A percentile compares a stretch with the other conserved stretches of the same genome.
phyloP scores from a whole-genome alignment of 2,797 vertebrate species.

The Sebastes minor region DNA sequence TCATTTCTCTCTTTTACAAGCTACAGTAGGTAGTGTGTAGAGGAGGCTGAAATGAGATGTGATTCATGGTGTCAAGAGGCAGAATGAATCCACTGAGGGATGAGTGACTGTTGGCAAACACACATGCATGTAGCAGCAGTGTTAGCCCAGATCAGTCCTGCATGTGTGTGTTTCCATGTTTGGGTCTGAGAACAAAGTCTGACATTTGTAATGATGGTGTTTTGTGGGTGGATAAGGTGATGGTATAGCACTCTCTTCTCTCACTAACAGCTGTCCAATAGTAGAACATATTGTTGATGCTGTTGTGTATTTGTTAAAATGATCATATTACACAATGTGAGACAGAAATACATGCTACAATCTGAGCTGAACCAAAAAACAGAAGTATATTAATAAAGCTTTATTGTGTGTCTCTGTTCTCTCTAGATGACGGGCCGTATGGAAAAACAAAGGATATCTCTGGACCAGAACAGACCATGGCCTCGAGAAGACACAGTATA shows the following conservation, averaged over 20 bases:
- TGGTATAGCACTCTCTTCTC: not conserved
- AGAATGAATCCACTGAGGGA: not conserved
- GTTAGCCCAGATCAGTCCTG: not conserved
- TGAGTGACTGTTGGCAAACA: not conserved
- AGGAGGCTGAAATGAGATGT: not conserved
- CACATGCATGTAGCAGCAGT: not conserved
- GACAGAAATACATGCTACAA: not conserved
- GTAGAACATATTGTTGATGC: not conserved
- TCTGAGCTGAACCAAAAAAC: not conserved
- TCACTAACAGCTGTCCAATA: not conserved
- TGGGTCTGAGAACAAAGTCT: not conserved
- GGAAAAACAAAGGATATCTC: constrained; percentile 90
- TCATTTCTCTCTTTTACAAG: not conserved
- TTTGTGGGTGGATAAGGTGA: not conserved
- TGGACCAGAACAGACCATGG: constrained; percentile 85
- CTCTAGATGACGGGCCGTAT: constrained; percentile 93
- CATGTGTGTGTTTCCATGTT: not conserved
- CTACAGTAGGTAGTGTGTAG: not conserved
- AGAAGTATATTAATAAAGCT: not conserved
- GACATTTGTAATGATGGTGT: not conserved
- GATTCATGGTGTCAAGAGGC: not conserved
- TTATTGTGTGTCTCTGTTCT: constrained; percentile 10
- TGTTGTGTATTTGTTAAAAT: not conserved
- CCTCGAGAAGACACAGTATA: constrained; percentile 93
- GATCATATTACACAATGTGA: not conserved